A percentile compares a stretch with the other conserved stretches of the same genome.
Conservation (phyloP, 2,113 vertebrate genomes). For the Sphyrna mokarran region DNA sequence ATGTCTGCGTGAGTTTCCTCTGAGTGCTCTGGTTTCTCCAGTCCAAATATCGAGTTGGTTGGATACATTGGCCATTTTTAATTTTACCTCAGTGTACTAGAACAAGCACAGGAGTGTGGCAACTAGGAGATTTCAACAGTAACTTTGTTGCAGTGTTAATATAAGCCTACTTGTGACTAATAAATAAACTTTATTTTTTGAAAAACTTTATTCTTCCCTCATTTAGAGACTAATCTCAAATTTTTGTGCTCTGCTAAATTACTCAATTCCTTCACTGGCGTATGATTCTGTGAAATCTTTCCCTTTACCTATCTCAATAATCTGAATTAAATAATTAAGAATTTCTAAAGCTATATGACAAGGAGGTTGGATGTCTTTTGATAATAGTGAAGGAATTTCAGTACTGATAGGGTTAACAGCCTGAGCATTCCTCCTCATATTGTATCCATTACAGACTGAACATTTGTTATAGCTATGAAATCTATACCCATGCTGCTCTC, state of each 20-base stretch:
- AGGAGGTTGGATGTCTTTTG: not conserved
- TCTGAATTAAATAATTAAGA: not conserved
- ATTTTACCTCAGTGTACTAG: too few relatives aligned
- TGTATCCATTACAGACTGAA: not conserved
- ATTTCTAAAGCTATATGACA: not conserved
- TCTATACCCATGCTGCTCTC: not conserved
- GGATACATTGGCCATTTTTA: too few relatives aligned
- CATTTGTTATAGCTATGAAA: not conserved
- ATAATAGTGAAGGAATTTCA: constrained; percentile 2
- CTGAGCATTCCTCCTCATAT: not conserved
- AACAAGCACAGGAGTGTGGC: too few relatives aligned
- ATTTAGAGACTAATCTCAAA: not conserved
- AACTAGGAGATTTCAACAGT: too few relatives aligned
- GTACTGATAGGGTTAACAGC: not conserved
- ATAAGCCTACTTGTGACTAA: too few relatives aligned
- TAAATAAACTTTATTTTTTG: too few relatives aligned
- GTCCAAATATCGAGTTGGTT: too few relatives aligned
- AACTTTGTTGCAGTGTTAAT: too few relatives aligned
- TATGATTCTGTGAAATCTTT: not conserved
- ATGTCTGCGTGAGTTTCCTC: too few relatives aligned
- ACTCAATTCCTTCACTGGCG: not conserved
- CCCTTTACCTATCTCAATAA: not conserved
- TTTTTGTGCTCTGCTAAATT: not conserved
- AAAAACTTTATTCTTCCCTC: not conserved
- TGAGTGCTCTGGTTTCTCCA: too few relatives aligned